A percentile compares a stretch with the other conserved stretches of the same genome.
Conservation (phyloP, 2,888 invertebrate genomes). For the Ormyrus rosae region DNA sequence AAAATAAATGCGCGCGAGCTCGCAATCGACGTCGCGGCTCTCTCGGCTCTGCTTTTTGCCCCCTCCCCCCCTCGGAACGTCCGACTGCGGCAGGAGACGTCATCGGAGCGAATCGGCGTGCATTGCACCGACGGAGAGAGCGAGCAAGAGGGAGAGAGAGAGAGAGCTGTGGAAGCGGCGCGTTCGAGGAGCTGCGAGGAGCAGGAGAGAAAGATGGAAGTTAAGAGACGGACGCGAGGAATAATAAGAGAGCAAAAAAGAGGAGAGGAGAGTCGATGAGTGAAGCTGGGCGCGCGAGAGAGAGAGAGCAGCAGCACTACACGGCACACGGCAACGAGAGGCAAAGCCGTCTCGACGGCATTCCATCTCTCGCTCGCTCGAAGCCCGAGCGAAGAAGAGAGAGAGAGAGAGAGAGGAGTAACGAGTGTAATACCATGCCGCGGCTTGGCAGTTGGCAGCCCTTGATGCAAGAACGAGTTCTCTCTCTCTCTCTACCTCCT, state of each 20-base stretch:
- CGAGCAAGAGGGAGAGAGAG: neutral
- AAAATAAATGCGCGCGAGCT: constrained; percentile 53
- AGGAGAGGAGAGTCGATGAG: constrained; percentile 25
- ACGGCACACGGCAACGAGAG: constrained; percentile 33
- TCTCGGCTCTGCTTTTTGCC: constrained; percentile 18
- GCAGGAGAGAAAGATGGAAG: constrained; percentile 41
- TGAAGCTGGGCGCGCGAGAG: constrained; percentile 37
- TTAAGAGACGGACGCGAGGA: constrained; percentile 53
- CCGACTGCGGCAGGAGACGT: constrained; percentile 42
- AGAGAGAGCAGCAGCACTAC: constrained; percentile 47
- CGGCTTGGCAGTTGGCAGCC: constrained; percentile 56
- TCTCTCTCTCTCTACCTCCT: constrained; percentile 43
- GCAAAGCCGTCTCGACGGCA: constrained; percentile 58
- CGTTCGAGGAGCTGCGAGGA: neutral
- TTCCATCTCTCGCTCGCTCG: constrained; percentile 56
- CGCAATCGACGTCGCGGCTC: constrained; percentile 41
- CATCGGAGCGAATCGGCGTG: constrained; percentile 52
- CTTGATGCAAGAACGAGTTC: constrained; percentile 56
- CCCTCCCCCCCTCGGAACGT: neutral
- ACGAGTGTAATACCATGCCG: constrained; percentile 51
- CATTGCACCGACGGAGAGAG: neutral
- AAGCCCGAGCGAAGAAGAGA: constrained; percentile 10
- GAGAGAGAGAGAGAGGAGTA: constrained; percentile 31
- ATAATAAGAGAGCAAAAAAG: constrained; percentile 52
- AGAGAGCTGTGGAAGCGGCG: neutral